Evolutionary conservation across 2,797 vertebrate species (phyloP).

Genomic region (Iguana delicatissima): DNA sequence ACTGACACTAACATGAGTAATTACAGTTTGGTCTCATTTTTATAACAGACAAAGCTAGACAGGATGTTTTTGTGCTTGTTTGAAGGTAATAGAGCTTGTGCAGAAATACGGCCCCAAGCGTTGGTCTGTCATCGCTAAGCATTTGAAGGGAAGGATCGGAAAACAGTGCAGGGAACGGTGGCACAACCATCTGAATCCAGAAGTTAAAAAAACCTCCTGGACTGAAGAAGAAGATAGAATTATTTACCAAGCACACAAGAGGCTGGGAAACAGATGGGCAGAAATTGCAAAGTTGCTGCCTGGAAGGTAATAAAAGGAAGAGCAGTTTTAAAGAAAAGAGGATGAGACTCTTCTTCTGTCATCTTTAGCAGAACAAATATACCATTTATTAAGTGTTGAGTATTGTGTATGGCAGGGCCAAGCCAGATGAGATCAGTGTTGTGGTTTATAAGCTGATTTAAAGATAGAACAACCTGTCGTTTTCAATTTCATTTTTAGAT

Average conservation of each 20-base stretch:
- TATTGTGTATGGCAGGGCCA: not conserved
- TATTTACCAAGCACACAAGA: conserved; percentile 99
- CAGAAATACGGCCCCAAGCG: conserved; percentile 99
- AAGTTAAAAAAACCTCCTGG: conserved; percentile 99
- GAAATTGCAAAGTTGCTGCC: conserved; percentile 99
- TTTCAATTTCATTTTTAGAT: not conserved
- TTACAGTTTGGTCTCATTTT: conserved; percentile 61
- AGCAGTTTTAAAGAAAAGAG: conserved; percentile 62
- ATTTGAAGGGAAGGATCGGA: conserved; percentile 98
- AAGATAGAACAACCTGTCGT: not conserved
- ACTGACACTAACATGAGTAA: conserved; percentile 62
- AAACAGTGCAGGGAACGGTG: conserved; percentile 99
- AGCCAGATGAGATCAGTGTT: not conserved
- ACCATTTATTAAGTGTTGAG: conserved; percentile 35
- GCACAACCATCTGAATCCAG: conserved; percentile 99
- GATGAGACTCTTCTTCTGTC: conserved; percentile 51
- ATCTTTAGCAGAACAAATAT: conserved; percentile 30
- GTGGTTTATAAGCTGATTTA: not conserved
- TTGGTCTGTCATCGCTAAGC: conserved; percentile 99
- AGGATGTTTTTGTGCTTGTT: conserved; percentile 80
- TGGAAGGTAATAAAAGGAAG: conserved; percentile 88
- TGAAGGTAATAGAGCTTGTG: conserved; percentile 97
- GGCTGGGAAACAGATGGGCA: conserved; percentile 99
- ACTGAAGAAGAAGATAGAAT: conserved; percentile 99
- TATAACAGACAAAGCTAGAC: conserved; percentile 72